These are phyloP conservation scores for Triplophysa dalaica DNA, from an alignment of 2,113 vertebrate species.

Conservation along the genomic window DNA sequence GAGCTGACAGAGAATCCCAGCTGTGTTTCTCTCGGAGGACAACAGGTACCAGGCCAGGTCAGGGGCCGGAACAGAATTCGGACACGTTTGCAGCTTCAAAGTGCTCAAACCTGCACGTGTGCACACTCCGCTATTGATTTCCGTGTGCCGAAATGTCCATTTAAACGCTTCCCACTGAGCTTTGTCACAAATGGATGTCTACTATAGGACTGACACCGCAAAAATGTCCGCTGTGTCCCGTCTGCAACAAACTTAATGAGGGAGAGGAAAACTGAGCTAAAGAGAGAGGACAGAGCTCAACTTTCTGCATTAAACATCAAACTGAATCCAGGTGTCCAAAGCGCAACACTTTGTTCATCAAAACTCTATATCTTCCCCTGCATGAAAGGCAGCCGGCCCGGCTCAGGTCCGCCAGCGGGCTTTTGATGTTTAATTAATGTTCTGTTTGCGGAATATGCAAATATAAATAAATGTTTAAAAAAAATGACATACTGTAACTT, in stretches of 20 bases:
- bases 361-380: conserved; percentile 47
- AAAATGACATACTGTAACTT: conserved; percentile 58
- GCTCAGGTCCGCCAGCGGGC: conserved; percentile 57
- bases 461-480: conserved; percentile 71
- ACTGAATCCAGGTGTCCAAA: conserved; percentile 49
- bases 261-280: not conserved
- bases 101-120: not conserved
- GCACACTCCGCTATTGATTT: conserved; percentile 43
- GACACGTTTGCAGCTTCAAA: conserved; percentile 36
- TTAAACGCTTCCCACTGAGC: conserved; percentile 23
- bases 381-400: conserved; percentile 60
- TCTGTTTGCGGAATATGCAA: conserved; percentile 67
- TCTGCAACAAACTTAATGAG: not conserved
- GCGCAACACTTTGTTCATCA: conserved; percentile 11
- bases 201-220: conserved; percentile 14
- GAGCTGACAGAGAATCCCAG: conserved; percentile 21
- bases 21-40: conserved; percentile 13
- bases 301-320: conserved; percentile 57
- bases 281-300: not conserved
- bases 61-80: conserved; percentile 24
- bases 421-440: conserved; percentile 79
- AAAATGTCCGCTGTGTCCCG: not conserved
- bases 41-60: conserved; percentile 2
- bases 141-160: conserved; percentile 38
- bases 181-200: not conserved